Evolutionary conservation across 1,140 invertebrate genomes (phyloP).

Genomic region (Drosophila biarmipes): DNA sequence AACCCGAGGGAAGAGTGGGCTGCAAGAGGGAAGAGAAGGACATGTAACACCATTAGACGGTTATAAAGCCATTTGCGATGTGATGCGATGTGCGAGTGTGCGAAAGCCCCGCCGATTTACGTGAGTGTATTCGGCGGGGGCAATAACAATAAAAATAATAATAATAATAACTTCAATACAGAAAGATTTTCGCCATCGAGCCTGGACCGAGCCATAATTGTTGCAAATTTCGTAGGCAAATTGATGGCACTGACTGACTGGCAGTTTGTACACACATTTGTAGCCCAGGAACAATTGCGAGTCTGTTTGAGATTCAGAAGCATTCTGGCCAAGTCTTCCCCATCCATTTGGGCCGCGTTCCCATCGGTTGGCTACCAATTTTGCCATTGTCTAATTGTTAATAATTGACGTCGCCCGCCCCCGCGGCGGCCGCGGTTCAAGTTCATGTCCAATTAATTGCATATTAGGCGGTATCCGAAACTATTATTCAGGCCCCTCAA

Average conservation of each 20-base stretch:
- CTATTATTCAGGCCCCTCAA: constrained; percentile 60
- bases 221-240: constrained; percentile 52
- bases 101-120: constrained; percentile 6
- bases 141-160: constrained; percentile 61
- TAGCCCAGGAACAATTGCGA: constrained; percentile 18
- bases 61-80: constrained; percentile 28
- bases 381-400: constrained; percentile 61
- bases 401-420: constrained; percentile 24
- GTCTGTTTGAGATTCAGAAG: constrained; percentile 20
- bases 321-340: constrained; percentile 28
- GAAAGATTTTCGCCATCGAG: constrained; percentile 63
- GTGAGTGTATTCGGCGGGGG: constrained; percentile 8
- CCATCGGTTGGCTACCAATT: constrained; percentile 56
- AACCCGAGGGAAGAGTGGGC: constrained; percentile 38
- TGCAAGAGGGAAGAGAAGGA: constrained; percentile 27
- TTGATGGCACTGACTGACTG: constrained; percentile 35
- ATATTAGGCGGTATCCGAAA: constrained; percentile 62
- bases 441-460: constrained; percentile 75
- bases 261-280: constrained; percentile 5
- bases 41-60: constrained; percentile 37
- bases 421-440: constrained; percentile 40
- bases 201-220: constrained; percentile 62
- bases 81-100: constrained; percentile 21
- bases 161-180: constrained; percentile 50
- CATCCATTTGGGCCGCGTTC: constrained; percentile 41